These are phyloP conservation scores for Gymnodraco acuticeps DNA, from an alignment of 2,797 vertebrate genomes.

Conservation along the genomic window DNA sequence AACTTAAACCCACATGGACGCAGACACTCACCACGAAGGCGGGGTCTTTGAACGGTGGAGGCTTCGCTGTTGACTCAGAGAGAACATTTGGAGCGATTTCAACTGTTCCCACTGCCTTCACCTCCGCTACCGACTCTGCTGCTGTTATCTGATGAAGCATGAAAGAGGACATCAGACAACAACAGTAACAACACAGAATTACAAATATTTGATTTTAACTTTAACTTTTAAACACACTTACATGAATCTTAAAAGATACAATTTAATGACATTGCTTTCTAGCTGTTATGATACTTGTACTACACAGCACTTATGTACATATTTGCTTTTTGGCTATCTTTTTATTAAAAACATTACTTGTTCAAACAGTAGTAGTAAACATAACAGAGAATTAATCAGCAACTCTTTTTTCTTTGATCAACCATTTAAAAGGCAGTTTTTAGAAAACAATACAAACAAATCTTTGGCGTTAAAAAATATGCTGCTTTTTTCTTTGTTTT, in stretches of 20 bases:
- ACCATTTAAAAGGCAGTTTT: not conserved
- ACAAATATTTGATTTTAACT: not conserved
- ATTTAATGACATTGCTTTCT: not conserved
- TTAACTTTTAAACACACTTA: not conserved
- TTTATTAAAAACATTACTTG: not conserved
- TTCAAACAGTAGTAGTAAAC: not conserved
- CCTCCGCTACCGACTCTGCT: slow-evolving; percentile 85
- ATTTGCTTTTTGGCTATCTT: not conserved
- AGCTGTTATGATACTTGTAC: not conserved
- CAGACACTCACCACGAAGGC: slow-evolving; percentile 88
- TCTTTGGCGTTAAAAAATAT: not conserved
- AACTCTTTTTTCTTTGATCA: not conserved
- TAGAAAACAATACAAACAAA: not conserved
- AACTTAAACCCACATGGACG: not conserved
- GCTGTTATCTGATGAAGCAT: slow-evolving; percentile 71
- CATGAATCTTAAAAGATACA: not conserved
- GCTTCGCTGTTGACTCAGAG: slow-evolving; percentile 86
- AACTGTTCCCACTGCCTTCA: slow-evolving; percentile 79
- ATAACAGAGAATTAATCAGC: not conserved
- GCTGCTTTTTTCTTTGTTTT: not conserved
- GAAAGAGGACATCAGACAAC: slow-evolving; percentile 4
- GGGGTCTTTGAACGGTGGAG: slow-evolving; percentile 92
- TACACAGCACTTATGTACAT: not conserved
- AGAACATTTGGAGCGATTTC: slow-evolving; percentile 79
- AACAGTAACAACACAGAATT: too few relatives aligned